Conservation (phyloP, 2,797 vertebrate species). For the Protosalanx chinensis region DNA sequence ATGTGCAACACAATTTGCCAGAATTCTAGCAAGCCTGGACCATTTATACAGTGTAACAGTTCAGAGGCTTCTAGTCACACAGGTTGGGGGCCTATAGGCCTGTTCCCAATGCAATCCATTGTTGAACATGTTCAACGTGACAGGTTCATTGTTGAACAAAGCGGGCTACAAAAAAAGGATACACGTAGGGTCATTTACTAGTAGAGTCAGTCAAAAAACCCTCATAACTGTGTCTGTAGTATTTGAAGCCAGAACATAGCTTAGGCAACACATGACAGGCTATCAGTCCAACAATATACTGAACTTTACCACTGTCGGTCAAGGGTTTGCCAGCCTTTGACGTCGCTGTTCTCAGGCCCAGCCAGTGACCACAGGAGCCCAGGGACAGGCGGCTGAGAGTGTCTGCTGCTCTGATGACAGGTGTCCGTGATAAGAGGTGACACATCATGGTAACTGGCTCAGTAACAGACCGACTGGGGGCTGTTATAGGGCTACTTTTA, state of each 20-base stretch:
- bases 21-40: too few relatives aligned
- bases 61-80: too few relatives aligned
- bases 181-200: neutral
- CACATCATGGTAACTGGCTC: slow-evolving; percentile 29
- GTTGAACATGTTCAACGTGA: neutral
- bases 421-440: slow-evolving; percentile 7
- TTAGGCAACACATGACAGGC: neutral
- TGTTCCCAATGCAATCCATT: slow-evolving; percentile 5
- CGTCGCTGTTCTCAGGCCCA: slow-evolving; percentile 30
- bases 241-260: neutral
- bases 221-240: neutral
- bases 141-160: too few relatives aligned
- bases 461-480: neutral
- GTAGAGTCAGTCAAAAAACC: neutral
- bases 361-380: neutral
- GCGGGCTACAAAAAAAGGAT: too few relatives aligned
- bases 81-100: too few relatives aligned
- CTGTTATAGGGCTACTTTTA: neutral
- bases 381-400: slow-evolving; percentile 6
- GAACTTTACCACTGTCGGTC: slow-evolving; percentile 39
- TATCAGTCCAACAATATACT: neutral
- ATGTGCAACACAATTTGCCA: too few relatives aligned
- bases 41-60: too few relatives aligned
- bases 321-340: slow-evolving; percentile 8
- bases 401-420: slow-evolving; percentile 25